Percentiles rank a stretch among this genome's conserved stretches.
These are phyloP conservation scores for Psix sp. DNA, from an alignment of 1,140 invertebrate species.

Conservation along the genomic window DNA sequence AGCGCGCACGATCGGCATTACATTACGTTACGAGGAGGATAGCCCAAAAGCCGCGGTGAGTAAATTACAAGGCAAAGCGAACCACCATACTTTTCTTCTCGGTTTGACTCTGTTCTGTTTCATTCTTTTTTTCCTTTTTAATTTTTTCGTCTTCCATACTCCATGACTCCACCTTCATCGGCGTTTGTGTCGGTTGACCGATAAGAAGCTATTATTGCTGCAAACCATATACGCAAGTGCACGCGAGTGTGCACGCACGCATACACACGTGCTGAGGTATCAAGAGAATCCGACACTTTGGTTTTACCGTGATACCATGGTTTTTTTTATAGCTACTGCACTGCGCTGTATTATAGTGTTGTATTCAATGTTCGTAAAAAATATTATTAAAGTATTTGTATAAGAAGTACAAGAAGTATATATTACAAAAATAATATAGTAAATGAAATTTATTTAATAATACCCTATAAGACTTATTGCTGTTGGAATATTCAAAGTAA, in stretches of 20 bases:
- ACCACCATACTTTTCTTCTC: slow-evolving; percentile 47
- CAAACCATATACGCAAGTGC: slow-evolving; percentile 18
- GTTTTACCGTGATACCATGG: slow-evolving; percentile 66
- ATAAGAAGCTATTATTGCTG: slow-evolving; percentile 41
- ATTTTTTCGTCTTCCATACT: slow-evolving; percentile 51
- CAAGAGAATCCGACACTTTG: slow-evolving; percentile 66
- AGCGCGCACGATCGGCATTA: slow-evolving; percentile 65
- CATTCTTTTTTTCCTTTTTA: slow-evolving; percentile 42
- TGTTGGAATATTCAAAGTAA: too few species aligned
- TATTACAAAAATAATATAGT: too few species aligned
- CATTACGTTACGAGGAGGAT: slow-evolving; percentile 73
- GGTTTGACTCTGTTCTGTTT: slow-evolving; percentile 30
- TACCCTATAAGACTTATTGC: too few species aligned
- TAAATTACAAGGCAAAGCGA: slow-evolving; percentile 75
- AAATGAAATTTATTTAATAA: too few species aligned
- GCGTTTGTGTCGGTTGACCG: slow-evolving; percentile 14
- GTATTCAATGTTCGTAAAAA: too few species aligned
- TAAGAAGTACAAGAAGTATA: too few species aligned
- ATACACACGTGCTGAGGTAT: slow-evolving; percentile 10
- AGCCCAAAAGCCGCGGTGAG: slow-evolving; percentile 73
- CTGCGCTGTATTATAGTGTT: too few species aligned
- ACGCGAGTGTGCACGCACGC: slow-evolving; percentile 35
- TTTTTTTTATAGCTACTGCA: slow-evolving; percentile 67
- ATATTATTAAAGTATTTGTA: too few species aligned
- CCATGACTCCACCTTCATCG: slow-evolving; percentile 35